Conservation (phyloP, 1,140 invertebrate genomes). For the Bombus picipes region DNA sequence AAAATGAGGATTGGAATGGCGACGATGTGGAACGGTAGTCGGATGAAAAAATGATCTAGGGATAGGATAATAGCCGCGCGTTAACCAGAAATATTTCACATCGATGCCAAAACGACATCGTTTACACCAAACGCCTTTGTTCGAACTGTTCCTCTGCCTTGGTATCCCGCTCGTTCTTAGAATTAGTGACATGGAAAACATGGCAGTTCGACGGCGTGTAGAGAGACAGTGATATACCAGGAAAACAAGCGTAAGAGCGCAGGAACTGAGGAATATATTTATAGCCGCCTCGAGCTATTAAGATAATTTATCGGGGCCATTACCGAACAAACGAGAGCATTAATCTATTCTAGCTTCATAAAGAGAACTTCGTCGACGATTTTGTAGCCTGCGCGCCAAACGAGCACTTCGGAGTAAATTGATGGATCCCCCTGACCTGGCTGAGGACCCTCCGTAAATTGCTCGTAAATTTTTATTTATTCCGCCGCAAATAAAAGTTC, state of each 20-base stretch:
- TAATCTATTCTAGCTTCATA: slow-evolving; percentile 82
- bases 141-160: background rate
- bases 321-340: slow-evolving; percentile 82
- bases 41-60: background rate
- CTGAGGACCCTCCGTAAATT: slow-evolving; percentile 70
- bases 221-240: slow-evolving; percentile 65
- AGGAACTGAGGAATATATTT: slow-evolving; percentile 79
- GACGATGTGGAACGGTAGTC: background rate
- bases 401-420: slow-evolving; percentile 79
- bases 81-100: slow-evolving; percentile 45
- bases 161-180: slow-evolving; percentile 24
- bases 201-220: slow-evolving; percentile 61
- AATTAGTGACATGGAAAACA: slow-evolving; percentile 70
- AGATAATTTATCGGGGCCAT: slow-evolving; percentile 82
- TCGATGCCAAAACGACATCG: slow-evolving; percentile 42
- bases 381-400: slow-evolving; percentile 80
- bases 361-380: slow-evolving; percentile 81
- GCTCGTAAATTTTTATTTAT: slow-evolving; percentile 76
- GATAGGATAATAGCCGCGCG: background rate
- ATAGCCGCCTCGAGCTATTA: slow-evolving; percentile 80
- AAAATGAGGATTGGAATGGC: background rate
- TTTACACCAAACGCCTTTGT: slow-evolving; percentile 40
- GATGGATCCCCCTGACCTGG: slow-evolving; percentile 73
- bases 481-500: slow-evolving; percentile 67
- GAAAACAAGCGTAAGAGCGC: slow-evolving; percentile 75